Evolutionary conservation across 2,113 vertebrate genomes (phyloP).

Genomic region (Vulpes lagopus): DNA sequence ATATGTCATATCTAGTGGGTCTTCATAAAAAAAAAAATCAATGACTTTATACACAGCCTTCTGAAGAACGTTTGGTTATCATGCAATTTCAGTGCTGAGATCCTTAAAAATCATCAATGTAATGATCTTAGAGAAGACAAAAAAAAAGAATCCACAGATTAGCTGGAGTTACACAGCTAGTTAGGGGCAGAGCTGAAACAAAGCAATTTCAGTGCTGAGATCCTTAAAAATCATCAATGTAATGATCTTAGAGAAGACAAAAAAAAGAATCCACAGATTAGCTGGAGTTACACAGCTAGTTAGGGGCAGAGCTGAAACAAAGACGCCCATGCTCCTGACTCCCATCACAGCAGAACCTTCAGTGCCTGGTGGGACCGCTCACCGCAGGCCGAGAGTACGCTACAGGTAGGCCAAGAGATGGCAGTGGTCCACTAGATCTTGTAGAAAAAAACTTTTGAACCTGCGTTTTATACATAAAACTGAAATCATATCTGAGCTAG

Average conservation of each 20-base stretch:
- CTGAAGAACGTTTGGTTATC: neutral
- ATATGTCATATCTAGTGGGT: neutral
- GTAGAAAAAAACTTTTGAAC: neutral
- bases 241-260: neutral
- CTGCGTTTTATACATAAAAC: neutral
- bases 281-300: neutral
- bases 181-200: too few relatives aligned
- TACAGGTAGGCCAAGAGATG: neutral
- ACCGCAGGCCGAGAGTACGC: fast-evolving
- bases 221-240: neutral
- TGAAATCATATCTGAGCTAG: neutral
- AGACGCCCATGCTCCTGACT: neutral
- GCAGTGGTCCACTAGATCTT: neutral
- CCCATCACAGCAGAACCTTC: too few relatives aligned
- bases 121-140: neutral
- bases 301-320: neutral
- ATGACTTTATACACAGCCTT: neutral
- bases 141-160: neutral
- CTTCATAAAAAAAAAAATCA: neutral
- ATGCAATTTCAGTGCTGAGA: neutral
- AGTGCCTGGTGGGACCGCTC: fast-evolving
- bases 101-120: neutral
- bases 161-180: too few relatives aligned
- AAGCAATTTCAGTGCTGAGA: neutral
- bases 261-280: neutral